A percentile compares a stretch with the other conserved stretches of the same genome.
phyloP scores from a whole-genome alignment of 2,888 invertebrate genomes.

The Diarsia rubi region DNA sequence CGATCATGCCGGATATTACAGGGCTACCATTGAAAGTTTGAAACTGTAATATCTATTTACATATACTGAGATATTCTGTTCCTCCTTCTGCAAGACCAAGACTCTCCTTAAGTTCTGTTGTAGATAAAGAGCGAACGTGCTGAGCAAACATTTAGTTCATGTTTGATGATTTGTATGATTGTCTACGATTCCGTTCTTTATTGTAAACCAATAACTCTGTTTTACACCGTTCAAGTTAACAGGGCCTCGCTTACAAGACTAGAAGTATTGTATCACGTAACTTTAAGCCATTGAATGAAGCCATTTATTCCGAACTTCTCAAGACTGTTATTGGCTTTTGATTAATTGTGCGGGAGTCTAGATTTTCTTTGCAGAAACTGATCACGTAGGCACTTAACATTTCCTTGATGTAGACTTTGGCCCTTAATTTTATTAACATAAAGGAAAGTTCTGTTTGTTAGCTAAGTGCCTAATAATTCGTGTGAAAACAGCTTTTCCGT shows the following conservation, averaged over 20 bases:
- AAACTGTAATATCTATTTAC: background rate
- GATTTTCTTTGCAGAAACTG: background rate
- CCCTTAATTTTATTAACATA: slow-evolving; percentile 15
- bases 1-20: slow-evolving; percentile 13
- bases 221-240: background rate
- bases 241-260: background rate
- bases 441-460: slow-evolving; percentile 27
- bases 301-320: background rate
- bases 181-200: background rate
- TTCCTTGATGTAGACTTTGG: background rate
- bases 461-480: background rate
- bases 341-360: background rate
- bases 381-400: background rate
- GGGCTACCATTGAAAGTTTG: background rate
- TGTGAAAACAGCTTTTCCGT: slow-evolving; percentile 9
- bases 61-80: background rate
- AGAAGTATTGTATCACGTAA: background rate
- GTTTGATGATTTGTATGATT: no score
- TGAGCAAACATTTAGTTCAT: background rate
- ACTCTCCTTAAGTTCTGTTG: background rate
- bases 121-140: background rate
- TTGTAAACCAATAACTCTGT: background rate
- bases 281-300: no score
- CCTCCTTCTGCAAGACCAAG: background rate
- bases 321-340: background rate